These are phyloP conservation scores for Perccottus glenii DNA, from an alignment of 2,113 vertebrate species.

Conservation along the genomic window DNA sequence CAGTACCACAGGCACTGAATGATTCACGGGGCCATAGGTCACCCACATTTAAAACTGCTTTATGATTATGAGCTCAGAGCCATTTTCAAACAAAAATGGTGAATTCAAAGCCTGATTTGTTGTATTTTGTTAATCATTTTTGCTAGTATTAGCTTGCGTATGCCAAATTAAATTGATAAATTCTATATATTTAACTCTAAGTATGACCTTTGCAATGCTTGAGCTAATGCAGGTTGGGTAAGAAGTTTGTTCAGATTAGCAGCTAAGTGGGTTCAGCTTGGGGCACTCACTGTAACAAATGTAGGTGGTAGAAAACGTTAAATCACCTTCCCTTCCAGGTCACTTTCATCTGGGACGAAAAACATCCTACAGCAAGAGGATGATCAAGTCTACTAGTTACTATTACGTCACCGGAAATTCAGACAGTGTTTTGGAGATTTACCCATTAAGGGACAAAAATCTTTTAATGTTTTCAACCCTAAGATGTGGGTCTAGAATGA, in stretches of 20 bases:
- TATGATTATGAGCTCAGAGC: slow-evolving; percentile 54
- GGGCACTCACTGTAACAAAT: slow-evolving; percentile 10
- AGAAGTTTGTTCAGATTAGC: slow-evolving; percentile 49
- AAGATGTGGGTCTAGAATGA: too few relatives aligned
- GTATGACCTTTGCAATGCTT: not conserved
- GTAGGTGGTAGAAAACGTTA: slow-evolving; percentile 16
- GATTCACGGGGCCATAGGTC: slow-evolving; percentile 53
- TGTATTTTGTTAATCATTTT: slow-evolving; percentile 1
- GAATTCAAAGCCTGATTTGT: slow-evolving; percentile 5
- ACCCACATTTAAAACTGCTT: slow-evolving; percentile 46
- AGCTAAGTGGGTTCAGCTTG: not conserved
- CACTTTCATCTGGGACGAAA: not conserved
- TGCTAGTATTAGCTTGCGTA: not conserved
- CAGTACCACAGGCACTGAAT: slow-evolving; percentile 39
- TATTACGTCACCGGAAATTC: too few relatives aligned
- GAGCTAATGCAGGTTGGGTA: slow-evolving; percentile 23
- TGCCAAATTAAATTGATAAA: not conserved
- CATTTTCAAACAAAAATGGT: slow-evolving; percentile 39
- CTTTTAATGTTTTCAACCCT: too few relatives aligned
- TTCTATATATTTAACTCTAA: not conserved
- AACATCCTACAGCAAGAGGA: slow-evolving; percentile 7
- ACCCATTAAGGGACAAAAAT: too few relatives aligned
- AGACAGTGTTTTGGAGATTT: too few relatives aligned
- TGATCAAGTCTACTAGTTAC: not conserved
- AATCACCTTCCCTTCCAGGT: slow-evolving; percentile 11